Evolutionary conservation across 2,888 invertebrate species (phyloP).

Genomic region (Caenorhabditis sp.): DNA sequence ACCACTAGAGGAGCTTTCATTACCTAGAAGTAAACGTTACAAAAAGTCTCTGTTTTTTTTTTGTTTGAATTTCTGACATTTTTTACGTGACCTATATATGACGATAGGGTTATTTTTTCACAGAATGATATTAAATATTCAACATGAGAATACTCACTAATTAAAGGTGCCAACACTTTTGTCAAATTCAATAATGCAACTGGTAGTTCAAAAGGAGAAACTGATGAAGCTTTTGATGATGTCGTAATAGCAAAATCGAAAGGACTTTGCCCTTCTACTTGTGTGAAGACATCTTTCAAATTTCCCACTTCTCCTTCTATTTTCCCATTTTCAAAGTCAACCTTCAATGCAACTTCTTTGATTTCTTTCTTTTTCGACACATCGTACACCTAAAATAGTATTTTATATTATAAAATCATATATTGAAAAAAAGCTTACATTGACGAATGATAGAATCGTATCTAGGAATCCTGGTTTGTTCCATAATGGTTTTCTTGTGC

Average conservation of each 20-base stretch:
- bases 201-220: slow-evolving; percentile 52
- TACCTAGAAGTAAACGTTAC: too few species aligned
- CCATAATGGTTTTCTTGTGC: slow-evolving; percentile 42
- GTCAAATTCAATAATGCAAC: slow-evolving; percentile 43
- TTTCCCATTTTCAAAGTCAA: slow-evolving; percentile 21
- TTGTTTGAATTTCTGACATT: too few species aligned
- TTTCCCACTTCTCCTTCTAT: slow-evolving; percentile 13
- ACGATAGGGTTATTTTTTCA: too few species aligned
- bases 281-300: slow-evolving; percentile 11
- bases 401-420: not conserved
- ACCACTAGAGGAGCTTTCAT: too few species aligned
- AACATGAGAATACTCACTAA: slow-evolving; percentile 26
- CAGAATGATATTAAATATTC: too few species aligned
- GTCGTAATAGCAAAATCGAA: slow-evolving; percentile 44
- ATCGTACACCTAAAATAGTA: slow-evolving; percentile 27
- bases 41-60: too few species aligned
- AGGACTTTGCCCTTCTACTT: slow-evolving; percentile 18
- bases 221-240: slow-evolving; percentile 25
- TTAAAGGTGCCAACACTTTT: slow-evolving; percentile 35
- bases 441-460: slow-evolving; percentile 39
- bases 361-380: slow-evolving; percentile 16
- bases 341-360: not conserved
- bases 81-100: too few species aligned
- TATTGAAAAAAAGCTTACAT: slow-evolving; percentile 14
- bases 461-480: slow-evolving; percentile 45